phyloP scores from a whole-genome alignment of 2,113 vertebrate genomes.

The Plectropomus leopardus region DNA sequence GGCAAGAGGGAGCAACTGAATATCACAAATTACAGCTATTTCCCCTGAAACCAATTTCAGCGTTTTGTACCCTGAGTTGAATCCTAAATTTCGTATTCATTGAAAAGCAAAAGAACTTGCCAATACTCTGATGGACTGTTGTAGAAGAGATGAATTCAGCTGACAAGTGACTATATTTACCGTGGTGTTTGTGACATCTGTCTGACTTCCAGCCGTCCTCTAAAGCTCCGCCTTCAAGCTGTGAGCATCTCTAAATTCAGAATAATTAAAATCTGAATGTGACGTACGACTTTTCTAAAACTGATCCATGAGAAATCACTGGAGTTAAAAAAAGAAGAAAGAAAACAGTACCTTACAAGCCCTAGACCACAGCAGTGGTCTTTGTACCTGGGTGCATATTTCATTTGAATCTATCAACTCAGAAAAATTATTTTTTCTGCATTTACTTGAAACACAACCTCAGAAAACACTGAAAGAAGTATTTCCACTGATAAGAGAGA shows the following conservation, averaged over 20 bases:
- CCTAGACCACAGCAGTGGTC: not conserved
- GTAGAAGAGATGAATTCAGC: constrained; percentile 20
- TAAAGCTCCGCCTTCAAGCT: constrained; percentile 14
- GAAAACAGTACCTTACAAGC: not conserved
- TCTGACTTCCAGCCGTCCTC: constrained; percentile 17
- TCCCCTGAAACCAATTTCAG: constrained; percentile 41
- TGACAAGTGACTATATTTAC: constrained; percentile 24
- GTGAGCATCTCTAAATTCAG: not conserved
- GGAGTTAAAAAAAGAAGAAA: constrained; percentile 7
- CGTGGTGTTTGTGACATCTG: constrained; percentile 8
- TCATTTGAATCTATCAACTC: not conserved
- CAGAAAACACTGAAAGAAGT: constrained; percentile 8
- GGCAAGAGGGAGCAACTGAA: constrained; percentile 18
- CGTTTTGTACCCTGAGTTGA: constrained; percentile 6
- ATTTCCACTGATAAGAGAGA: too few relatives aligned
- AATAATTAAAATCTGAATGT: constrained; percentile 34
- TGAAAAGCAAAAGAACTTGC: constrained; percentile 14
- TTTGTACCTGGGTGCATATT: constrained; percentile 1
- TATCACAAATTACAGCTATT: constrained; percentile 39
- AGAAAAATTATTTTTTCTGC: not conserved
- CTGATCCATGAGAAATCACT: constrained; percentile 19
- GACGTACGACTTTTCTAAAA: constrained; percentile 7
- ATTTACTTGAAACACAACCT: constrained; percentile 4
- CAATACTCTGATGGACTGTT: constrained; percentile 7
- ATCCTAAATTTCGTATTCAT: constrained; percentile 25